A percentile compares a stretch with the other conserved stretches of the same genome.
phyloP scores from a whole-genome alignment of 1,140 invertebrate species.

The Eriosoma lanigerum region DNA sequence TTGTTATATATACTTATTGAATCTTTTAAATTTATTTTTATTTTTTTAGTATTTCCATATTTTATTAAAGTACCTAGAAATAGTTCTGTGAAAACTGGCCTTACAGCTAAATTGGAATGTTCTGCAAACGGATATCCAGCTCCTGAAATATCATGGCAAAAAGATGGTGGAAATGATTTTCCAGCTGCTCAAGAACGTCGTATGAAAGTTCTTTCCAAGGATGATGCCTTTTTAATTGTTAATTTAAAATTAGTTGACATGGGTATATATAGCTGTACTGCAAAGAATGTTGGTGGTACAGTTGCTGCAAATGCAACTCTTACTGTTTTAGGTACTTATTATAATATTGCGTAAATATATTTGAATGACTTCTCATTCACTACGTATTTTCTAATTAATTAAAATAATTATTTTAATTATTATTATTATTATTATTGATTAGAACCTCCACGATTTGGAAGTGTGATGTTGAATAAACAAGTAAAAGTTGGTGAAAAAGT shows the following conservation, averaged over 20 bases:
- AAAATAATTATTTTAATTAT: neutral
- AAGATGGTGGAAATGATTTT: slow-evolving; percentile 93
- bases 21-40: slow-evolving; percentile 53
- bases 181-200: slow-evolving; percentile 89
- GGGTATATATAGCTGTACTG: slow-evolving; percentile 92
- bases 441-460: slow-evolving; percentile 83
- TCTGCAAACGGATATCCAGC: slow-evolving; percentile 83
- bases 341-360: too few species aligned
- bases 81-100: slow-evolving; percentile 79
- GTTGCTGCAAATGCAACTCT: slow-evolving; percentile 87
- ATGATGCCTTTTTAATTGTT: slow-evolving; percentile 90
- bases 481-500: slow-evolving; percentile 74
- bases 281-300: slow-evolving; percentile 83
- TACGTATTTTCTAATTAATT: slow-evolving; percentile 1
- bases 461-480: slow-evolving; percentile 82
- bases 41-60: slow-evolving; percentile 74
- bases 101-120: slow-evolving; percentile 86
- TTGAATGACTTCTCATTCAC: too few species aligned
- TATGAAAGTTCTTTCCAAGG: slow-evolving; percentile 93
- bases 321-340: slow-evolving; percentile 76
- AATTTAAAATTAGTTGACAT: slow-evolving; percentile 84
- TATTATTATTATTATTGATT: slow-evolving; percentile 53
- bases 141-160: slow-evolving; percentile 89
- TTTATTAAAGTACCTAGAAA: slow-evolving; percentile 85
- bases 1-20: neutral